Evolutionary conservation across 2,888 invertebrate genomes (phyloP), one percentile per base, ranked within the genome.

Genomic region (Rhingia campestris): DNA sequence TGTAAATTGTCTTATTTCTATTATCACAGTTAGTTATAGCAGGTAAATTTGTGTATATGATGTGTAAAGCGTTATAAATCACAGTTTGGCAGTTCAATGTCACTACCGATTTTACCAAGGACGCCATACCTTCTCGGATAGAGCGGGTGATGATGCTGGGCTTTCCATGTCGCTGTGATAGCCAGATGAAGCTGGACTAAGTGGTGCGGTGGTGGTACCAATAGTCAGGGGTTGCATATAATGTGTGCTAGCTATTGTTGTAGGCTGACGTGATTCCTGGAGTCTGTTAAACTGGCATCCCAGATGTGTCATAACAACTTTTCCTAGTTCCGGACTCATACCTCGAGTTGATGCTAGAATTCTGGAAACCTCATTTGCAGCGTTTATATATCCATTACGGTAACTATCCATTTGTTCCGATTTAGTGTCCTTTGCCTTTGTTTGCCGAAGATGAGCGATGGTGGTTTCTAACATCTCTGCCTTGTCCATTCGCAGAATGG

Each of bases 381-480:
- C 97, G 89, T 96, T 96, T 86, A 96, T 96, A 92, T 96, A 97
- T 86, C 97, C 97, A 87, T 96, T 96, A 79, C 96, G 94, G 93
- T 96, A 97, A 87, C 96, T 93, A 90, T 97, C 96, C 74, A 87
- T 66, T 77, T 95, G 94, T 87, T 94, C 93, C 14, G 41, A 56
- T 35, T 41, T 56, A 7, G 64, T 37, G 95, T 94, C 51, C 7
- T 30, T 64, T 4, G 43, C 37, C 37, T 61, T 73, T 14, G 58
- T 61, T 37, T 73, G 45, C 10, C 73, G 66, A 4, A 80, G 53
- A 87, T 95, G 94, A 87, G 95, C 94, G 76, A 97, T 97, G 49
- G 97, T 97, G 90, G 96, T 92, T 90, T 97, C 97, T 89, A 97
- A 93, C 89, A 97, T 96, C 91, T 97, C 97, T 14, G 97, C 97